phyloP scores from a whole-genome alignment of 1,140 invertebrate species.

The Papilio polytes region DNA sequence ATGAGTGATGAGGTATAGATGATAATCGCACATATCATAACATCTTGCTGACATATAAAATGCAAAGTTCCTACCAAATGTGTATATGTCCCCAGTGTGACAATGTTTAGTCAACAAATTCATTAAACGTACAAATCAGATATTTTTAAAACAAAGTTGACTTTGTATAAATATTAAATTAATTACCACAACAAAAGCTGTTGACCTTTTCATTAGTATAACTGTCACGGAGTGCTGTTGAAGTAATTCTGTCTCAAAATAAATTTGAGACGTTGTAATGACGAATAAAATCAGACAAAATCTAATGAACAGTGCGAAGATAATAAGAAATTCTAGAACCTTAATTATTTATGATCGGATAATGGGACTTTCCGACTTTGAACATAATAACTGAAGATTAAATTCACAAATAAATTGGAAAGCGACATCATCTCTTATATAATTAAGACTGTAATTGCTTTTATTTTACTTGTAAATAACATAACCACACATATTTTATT shows the following conservation, averaged over 20 bases:
- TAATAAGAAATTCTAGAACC: not conserved
- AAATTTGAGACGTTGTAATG: not conserved
- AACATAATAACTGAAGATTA: not conserved
- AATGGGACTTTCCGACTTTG: not conserved
- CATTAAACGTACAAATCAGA: not conserved
- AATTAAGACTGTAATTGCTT: not conserved
- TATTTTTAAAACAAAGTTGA: not conserved
- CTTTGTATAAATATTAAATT: not conserved
- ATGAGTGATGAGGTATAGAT: too few relatives aligned
- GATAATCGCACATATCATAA: too few relatives aligned
- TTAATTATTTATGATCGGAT: not conserved
- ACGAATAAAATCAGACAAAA: not conserved
- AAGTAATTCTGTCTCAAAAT: constrained; percentile 2
- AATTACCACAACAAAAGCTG: not conserved
- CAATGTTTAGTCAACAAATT: too few relatives aligned
- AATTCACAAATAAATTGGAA: not conserved
- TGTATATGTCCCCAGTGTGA: too few relatives aligned
- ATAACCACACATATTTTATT: too few relatives aligned
- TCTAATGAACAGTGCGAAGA: not conserved
- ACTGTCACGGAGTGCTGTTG: not conserved
- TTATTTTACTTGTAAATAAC: too few relatives aligned
- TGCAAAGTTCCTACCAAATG: too few relatives aligned
- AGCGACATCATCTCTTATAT: not conserved
- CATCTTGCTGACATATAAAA: too few relatives aligned
- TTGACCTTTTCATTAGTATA: not conserved